Evolutionary conservation across 1,140 invertebrate species (phyloP).

Genomic region (Stegodyphus mimosarum): DNA sequence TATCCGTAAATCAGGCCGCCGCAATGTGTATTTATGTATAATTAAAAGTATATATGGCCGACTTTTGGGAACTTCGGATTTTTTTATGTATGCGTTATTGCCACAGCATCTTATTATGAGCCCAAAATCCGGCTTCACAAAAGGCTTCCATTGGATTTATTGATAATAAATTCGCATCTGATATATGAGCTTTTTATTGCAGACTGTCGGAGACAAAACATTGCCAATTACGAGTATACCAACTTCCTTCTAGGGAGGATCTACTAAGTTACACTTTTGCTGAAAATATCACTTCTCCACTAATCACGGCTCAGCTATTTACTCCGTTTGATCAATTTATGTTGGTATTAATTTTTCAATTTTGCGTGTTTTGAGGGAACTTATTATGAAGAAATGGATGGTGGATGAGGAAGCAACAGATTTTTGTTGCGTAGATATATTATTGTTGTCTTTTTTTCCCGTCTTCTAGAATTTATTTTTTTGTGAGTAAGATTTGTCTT

Average conservation of each 20-base stretch:
- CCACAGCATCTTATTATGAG: constrained; percentile 43
- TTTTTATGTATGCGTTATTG: constrained; percentile 13
- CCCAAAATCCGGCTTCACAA: constrained; percentile 53
- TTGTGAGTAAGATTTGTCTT: too few species aligned
- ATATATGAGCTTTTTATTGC: constrained; percentile 57
- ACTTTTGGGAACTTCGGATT: constrained; percentile 48
- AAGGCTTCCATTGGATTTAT: constrained; percentile 50
- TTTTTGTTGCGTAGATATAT: too few species aligned
- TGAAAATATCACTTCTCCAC: constrained; percentile 26
- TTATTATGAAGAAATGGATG: too few species aligned
- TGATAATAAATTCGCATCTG: constrained; percentile 56
- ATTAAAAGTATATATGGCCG: constrained; percentile 59
- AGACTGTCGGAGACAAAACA: constrained; percentile 23
- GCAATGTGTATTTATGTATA: constrained; percentile 60
- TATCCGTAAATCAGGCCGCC: constrained; percentile 57
- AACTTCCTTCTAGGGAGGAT: constrained; percentile 48
- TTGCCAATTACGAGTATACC: constrained; percentile 57
- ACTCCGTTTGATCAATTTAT: constrained; percentile 23
- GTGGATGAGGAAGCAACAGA: too few species aligned
- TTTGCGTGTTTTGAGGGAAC: neutral
- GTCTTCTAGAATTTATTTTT: too few species aligned
- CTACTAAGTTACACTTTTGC: constrained; percentile 57
- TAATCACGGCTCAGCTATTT: neutral
- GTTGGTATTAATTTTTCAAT: constrained; percentile 41
- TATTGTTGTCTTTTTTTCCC: too few species aligned